These are phyloP conservation scores for Pseudomyrmex sp. DNA, from an alignment of 1,140 invertebrate species.

Conservation along the genomic window DNA sequence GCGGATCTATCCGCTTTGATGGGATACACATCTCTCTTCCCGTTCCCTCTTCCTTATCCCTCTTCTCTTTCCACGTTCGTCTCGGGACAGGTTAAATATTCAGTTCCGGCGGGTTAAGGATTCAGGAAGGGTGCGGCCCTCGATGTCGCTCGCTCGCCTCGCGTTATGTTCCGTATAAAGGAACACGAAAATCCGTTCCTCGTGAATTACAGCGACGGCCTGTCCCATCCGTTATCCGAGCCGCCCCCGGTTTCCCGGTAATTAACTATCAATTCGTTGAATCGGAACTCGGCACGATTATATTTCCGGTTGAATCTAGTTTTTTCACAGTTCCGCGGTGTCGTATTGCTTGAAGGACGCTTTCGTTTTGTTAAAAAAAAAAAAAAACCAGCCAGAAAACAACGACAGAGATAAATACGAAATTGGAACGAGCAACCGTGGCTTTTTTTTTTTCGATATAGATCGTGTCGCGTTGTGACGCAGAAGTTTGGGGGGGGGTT, in stretches of 20 bases:
- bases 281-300: slow-evolving; percentile 72
- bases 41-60: slow-evolving; percentile 33
- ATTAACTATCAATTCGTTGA: slow-evolving; percentile 80
- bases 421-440: not conserved
- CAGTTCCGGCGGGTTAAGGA: slow-evolving; percentile 74
- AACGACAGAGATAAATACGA: not conserved
- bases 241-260: slow-evolving; percentile 76
- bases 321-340: not conserved
- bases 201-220: slow-evolving; percentile 77
- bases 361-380: not conserved
- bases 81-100: slow-evolving; percentile 74
- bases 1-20: slow-evolving; percentile 56
- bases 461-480: too few relatives aligned
- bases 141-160: slow-evolving; percentile 65
- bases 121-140: slow-evolving; percentile 67
- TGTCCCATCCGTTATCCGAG: slow-evolving; percentile 77
- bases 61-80: slow-evolving; percentile 44
- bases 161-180: slow-evolving; percentile 73
- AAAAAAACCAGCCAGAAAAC: not conserved
- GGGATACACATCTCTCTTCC: slow-evolving; percentile 53
- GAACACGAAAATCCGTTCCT: slow-evolving; percentile 78
- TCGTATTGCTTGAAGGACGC: not conserved
- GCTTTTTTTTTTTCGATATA: not conserved
- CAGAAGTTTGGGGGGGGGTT: too few relatives aligned
- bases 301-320: slow-evolving; percentile 56